Percentiles rank a stretch among this genome's conserved stretches.
Evolutionary conservation across 1,140 invertebrate species (phyloP).

Genomic region (Sipha flava): DNA sequence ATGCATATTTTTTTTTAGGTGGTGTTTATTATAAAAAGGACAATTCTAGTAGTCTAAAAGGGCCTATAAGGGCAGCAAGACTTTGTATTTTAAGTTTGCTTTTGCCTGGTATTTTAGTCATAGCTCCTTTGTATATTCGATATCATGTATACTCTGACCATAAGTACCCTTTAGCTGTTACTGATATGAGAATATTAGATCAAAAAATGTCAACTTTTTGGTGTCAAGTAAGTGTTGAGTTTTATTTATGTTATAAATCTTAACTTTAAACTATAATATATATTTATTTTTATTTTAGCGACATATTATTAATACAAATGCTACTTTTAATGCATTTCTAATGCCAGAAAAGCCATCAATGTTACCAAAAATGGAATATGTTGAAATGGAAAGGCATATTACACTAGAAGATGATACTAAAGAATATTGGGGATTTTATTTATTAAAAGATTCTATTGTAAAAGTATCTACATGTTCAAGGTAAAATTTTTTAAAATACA

Average conservation of each 20-base stretch:
- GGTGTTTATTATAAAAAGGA: conserved; percentile 26
- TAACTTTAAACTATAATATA: not conserved
- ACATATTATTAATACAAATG: conserved; percentile 59
- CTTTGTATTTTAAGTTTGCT: conserved; percentile 56
- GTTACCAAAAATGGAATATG: conserved; percentile 48
- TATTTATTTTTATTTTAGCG: conserved; percentile 47
- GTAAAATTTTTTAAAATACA: conserved; percentile 44
- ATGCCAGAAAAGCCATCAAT: conserved; percentile 53
- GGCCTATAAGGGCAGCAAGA: conserved; percentile 53
- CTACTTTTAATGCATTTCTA: conserved; percentile 67
- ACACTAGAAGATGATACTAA: conserved; percentile 68
- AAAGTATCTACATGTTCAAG: conserved; percentile 65
- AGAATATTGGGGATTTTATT: conserved; percentile 74
- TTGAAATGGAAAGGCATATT: conserved; percentile 60
- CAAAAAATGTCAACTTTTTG: conserved; percentile 63
- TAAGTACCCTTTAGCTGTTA: conserved; percentile 61
- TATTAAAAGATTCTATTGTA: conserved; percentile 63
- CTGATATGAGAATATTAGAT: conserved; percentile 65
- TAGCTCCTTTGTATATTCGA: conserved; percentile 57
- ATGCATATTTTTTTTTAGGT: not conserved
- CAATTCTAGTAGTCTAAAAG: conserved; percentile 41
- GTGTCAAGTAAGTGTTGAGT: conserved; percentile 56
- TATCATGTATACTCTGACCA: conserved; percentile 60
- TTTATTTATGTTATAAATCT: not conserved
- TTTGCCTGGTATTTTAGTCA: conserved; percentile 55